Conservation (phyloP, 1,140 invertebrate species). For the Macrocentrus cingulum region DNA sequence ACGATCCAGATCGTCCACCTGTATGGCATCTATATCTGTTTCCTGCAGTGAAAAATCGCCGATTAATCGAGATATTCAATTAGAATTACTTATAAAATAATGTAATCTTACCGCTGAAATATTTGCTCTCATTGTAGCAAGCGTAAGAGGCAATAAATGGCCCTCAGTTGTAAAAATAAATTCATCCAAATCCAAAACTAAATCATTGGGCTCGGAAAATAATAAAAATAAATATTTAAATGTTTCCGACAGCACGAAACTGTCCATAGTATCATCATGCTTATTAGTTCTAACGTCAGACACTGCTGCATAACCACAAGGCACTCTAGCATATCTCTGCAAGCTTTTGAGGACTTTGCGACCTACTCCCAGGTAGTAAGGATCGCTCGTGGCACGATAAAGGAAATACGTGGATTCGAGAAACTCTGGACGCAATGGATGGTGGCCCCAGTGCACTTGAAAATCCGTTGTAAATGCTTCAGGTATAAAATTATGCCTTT, state of each 20-base stretch:
- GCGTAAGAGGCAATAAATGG: slow-evolving; percentile 87
- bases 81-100: too few relatives aligned
- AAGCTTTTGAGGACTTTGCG: slow-evolving; percentile 87
- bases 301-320: slow-evolving; percentile 95
- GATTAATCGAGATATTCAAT: too few relatives aligned
- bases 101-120: slow-evolving; percentile 58
- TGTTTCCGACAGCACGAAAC: slow-evolving; percentile 96
- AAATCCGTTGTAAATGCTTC: slow-evolving; percentile 96
- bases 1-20: slow-evolving; percentile 63
- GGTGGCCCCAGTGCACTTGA: slow-evolving; percentile 96
- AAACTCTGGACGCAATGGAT: slow-evolving; percentile 95
- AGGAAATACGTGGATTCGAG: slow-evolving; percentile 97
- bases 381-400: slow-evolving; percentile 91
- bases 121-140: slow-evolving; percentile 63
- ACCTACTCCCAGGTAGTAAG: slow-evolving; percentile 93
- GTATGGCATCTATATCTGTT: slow-evolving; percentile 60
- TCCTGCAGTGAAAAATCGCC: slow-evolving; percentile 57
- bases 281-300: slow-evolving; percentile 89
- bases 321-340: slow-evolving; percentile 87
- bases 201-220: slow-evolving; percentile 86
- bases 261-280: slow-evolving; percentile 96
- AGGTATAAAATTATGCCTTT: slow-evolving; percentile 95
- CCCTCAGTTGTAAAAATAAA: slow-evolving; percentile 98
- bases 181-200: slow-evolving; percentile 90
- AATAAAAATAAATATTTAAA: slow-evolving; percentile 96